Conservation (phyloP, 2,797 vertebrate genomes). For the Phrynocephalus guinanensis region DNA sequence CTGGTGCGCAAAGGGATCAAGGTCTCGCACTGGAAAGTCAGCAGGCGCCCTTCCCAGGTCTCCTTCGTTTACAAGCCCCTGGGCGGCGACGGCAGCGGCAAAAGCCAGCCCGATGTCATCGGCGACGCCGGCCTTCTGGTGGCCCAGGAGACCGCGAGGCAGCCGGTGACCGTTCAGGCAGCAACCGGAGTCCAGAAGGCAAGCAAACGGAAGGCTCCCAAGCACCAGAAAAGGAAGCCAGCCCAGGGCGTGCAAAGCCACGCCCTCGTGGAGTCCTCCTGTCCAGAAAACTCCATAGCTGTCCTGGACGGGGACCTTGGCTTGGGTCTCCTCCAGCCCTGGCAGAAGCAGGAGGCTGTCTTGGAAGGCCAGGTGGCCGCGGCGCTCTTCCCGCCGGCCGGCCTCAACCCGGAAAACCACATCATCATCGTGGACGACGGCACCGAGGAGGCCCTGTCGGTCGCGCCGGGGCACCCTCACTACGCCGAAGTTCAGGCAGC, state of each 20-base stretch:
- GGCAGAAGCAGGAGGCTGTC: constrained; percentile 25
- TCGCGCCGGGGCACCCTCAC: neutral
- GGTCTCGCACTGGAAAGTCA: constrained; percentile 5
- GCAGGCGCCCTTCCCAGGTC: neutral
- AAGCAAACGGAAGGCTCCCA: neutral
- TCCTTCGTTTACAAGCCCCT: constrained; percentile 23
- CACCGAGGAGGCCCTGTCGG: neutral
- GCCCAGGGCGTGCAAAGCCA: rapidly evolving
- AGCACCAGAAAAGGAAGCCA: neutral
- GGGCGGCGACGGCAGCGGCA: neutral
- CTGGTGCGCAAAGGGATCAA: constrained; percentile 23
- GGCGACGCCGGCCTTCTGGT: neutral
- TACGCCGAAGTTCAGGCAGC: constrained; percentile 14
- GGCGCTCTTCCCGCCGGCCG: neutral
- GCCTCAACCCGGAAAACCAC: constrained; percentile 23
- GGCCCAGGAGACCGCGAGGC: neutral
- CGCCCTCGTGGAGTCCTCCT: neutral
- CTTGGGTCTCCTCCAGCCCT: constrained; percentile 12
- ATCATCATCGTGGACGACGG: constrained; percentile 29
- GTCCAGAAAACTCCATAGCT: neutral
- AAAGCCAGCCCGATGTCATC: neutral
- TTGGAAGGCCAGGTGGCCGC: constrained; percentile 11
- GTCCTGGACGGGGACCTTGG: neutral
- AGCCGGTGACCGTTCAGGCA: neutral
- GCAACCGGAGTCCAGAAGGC: neutral